phyloP scores from a whole-genome alignment of 2,113 vertebrate species.

The Mustelus asterias region DNA sequence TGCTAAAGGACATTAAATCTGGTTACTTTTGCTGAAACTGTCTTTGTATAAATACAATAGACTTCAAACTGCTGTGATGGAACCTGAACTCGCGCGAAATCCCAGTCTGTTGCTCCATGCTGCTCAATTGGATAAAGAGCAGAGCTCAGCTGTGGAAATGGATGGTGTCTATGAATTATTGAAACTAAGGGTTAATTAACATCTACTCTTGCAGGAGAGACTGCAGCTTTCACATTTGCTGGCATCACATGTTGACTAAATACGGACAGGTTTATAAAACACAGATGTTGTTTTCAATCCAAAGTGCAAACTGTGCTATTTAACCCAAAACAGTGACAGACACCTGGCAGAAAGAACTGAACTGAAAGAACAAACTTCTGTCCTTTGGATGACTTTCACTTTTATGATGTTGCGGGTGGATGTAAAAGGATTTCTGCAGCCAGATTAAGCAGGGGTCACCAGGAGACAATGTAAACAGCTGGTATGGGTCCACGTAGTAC shows the following conservation, averaged over 20 bases:
- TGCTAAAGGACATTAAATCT: too few species aligned
- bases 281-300: neutral
- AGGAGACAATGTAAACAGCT: too few species aligned
- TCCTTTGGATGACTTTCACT: neutral
- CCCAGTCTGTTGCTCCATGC: too few species aligned
- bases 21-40: too few species aligned
- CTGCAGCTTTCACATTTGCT: neutral
- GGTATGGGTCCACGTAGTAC: too few species aligned
- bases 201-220: neutral
- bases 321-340: neutral
- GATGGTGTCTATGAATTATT: neutral
- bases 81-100: too few species aligned
- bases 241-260: neutral
- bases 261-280: neutral
- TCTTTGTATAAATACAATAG: too few species aligned
- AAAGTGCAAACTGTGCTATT: neutral
- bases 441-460: too few species aligned
- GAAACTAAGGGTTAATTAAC: neutral
- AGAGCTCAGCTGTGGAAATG: too few species aligned
- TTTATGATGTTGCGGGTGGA: too few species aligned
- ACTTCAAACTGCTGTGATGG: too few species aligned
- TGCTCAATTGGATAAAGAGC: too few species aligned
- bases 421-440: neutral
- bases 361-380: neutral
- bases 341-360: neutral